Conservation (phyloP, 1,140 invertebrate genomes). For the Zelostemma sp. region DNA sequence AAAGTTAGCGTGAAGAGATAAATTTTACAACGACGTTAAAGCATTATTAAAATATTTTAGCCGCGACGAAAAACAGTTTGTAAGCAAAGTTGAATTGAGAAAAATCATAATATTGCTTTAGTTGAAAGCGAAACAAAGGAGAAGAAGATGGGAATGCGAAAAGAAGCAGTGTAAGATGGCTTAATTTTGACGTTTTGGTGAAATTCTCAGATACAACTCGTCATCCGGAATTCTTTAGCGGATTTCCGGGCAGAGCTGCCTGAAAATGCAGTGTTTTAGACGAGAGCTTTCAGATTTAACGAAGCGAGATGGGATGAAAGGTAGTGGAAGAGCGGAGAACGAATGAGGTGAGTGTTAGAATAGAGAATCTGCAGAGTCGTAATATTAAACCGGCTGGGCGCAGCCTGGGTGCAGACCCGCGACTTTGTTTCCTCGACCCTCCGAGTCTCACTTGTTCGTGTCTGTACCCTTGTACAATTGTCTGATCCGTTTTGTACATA, state of each 20-base stretch:
- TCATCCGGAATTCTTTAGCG: slow-evolving; percentile 44
- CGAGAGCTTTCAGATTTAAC: slow-evolving; percentile 42
- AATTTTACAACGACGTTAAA: neutral
- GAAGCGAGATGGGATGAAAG: slow-evolving; percentile 42
- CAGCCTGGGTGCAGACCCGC: slow-evolving; percentile 8
- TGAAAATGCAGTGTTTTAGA: slow-evolving; percentile 36
- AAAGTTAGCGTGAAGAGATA: neutral
- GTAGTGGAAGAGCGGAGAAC: slow-evolving; percentile 30
- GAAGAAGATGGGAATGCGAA: slow-evolving; percentile 20
- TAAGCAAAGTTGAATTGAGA: neutral
- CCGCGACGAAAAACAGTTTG: too few relatives aligned
- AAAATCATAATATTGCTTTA: slow-evolving; percentile 35
- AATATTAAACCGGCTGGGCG: slow-evolving; percentile 30
- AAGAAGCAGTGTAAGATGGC: slow-evolving; percentile 23
- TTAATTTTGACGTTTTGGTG: slow-evolving; percentile 30
- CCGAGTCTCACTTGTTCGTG: slow-evolving; percentile 16
- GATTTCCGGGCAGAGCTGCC: slow-evolving; percentile 32
- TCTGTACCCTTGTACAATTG: slow-evolving; percentile 15
- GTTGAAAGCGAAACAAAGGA: slow-evolving; percentile 18
- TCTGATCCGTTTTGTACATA: slow-evolving; percentile 12
- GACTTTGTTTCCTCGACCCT: slow-evolving; percentile 6
- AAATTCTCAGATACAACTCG: slow-evolving; percentile 36
- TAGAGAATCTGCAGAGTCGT: slow-evolving; percentile 30
- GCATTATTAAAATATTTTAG: neutral
- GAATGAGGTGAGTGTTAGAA: slow-evolving; percentile 29